These are phyloP conservation scores for Montipora sp. DNA, from an alignment of 64 coral and sea anemone species.

Conservation along the genomic window DNA sequence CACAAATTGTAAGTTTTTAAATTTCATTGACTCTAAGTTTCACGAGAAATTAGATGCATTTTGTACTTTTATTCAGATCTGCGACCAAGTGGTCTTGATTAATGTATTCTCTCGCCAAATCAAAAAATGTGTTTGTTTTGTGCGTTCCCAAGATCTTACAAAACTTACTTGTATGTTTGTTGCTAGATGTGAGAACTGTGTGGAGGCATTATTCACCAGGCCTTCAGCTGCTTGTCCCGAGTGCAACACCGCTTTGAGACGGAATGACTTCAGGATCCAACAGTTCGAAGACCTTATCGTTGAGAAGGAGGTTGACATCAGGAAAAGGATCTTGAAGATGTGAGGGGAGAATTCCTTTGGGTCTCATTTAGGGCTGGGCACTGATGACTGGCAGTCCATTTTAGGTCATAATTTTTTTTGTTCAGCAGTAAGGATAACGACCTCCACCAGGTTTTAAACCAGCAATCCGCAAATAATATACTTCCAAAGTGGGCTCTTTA, in stretches of 20 bases:
- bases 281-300: slow-evolving; percentile 99
- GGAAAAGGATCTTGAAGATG: slow-evolving; percentile 93
- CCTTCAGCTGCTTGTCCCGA: slow-evolving; percentile 98
- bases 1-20: slow-evolving; percentile 94
- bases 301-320: slow-evolving; percentile 98
- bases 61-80: no score
- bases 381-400: no score
- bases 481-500: no score
- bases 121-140: no score
- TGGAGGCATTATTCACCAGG: slow-evolving; percentile 92
- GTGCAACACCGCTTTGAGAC: slow-evolving; percentile 91
- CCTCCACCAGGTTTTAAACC: no score
- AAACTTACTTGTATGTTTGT: neutral
- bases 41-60: no score
- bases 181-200: slow-evolving; percentile 89
- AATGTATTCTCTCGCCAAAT: no score
- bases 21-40: neutral
- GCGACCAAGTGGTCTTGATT: no score
- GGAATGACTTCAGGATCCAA: slow-evolving; percentile 92
- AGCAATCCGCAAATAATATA: no score
- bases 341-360: slow-evolving; percentile 3
- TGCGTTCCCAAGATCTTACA: no score
- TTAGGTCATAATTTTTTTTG: no score
- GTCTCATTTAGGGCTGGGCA: neutral
- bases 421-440: no score